phyloP scores from a whole-genome alignment of 2,797 vertebrate genomes.

The Mycteria americana region DNA sequence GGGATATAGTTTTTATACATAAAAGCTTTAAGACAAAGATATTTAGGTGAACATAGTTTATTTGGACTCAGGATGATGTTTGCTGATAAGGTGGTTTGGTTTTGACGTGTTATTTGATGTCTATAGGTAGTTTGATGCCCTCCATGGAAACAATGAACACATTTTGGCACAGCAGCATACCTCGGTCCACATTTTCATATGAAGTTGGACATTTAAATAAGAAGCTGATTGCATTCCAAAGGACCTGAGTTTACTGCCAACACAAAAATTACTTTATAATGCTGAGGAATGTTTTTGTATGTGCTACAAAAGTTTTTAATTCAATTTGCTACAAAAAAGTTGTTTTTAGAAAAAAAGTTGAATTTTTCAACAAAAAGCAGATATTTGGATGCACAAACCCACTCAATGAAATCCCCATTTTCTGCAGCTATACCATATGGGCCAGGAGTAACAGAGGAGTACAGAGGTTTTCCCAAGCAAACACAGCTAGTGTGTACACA shows the following conservation, averaged over 20 bases:
- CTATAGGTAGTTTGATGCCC: neutral
- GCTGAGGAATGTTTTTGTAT: neutral
- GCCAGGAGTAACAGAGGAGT: neutral
- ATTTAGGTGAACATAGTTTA: slow-evolving; percentile 50
- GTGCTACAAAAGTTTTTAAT: neutral
- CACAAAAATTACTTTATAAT: neutral
- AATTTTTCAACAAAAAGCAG: neutral
- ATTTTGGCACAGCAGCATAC: neutral
- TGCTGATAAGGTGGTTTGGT: neutral
- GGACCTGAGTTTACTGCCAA: neutral
- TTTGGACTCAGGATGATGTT: slow-evolving; percentile 37
- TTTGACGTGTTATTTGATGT: neutral
- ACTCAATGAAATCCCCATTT: neutral
- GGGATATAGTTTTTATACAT: slow-evolving; percentile 40
- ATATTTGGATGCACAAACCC: neutral
- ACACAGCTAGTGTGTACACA: neutral
- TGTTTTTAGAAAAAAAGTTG: neutral
- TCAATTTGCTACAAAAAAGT: slow-evolving; percentile 8
- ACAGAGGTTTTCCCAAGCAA: neutral
- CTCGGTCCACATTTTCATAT: neutral
- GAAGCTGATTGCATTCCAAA: neutral
- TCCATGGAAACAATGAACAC: neutral
- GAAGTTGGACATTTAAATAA: neutral
- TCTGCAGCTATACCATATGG: neutral
- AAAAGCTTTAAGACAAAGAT: slow-evolving; percentile 55